Conservation (phyloP, 2,888 invertebrate species). For the Aleiodes testaceus region DNA sequence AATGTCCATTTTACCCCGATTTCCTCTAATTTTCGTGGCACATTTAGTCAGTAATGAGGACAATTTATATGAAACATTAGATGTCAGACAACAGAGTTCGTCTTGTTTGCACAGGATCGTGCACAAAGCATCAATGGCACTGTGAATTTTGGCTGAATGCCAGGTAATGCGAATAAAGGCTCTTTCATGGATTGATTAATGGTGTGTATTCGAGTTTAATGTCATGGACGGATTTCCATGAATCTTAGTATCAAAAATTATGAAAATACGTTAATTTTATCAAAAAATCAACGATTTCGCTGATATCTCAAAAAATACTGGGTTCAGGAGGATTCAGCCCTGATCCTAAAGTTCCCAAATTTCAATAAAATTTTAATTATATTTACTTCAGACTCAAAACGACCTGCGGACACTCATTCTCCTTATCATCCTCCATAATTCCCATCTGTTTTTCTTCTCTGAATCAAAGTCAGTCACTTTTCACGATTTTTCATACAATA, state of each 20-base stretch:
- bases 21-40: not conserved
- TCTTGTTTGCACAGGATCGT: not conserved
- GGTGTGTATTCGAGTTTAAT: slow-evolving; percentile 19
- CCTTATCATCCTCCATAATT: slow-evolving; percentile 56
- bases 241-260: too few species aligned
- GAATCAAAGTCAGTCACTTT: not conserved
- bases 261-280: too few species aligned
- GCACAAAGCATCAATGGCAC: not conserved
- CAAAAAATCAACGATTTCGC: too few species aligned
- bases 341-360: too few species aligned
- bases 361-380: not conserved
- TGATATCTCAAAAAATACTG: too few species aligned
- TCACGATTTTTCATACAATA: slow-evolving; percentile 3
- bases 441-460: slow-evolving; percentile 32
- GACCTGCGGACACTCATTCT: slow-evolving; percentile 57
- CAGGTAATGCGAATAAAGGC: slow-evolving; percentile 12
- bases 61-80: not conserved
- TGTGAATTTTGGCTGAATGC: slow-evolving; percentile 15
- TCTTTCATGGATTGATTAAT: slow-evolving; percentile 21
- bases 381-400: slow-evolving; percentile 32
- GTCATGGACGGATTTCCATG: slow-evolving; percentile 1
- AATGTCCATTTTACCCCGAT: too few species aligned
- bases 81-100: not conserved
- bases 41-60: not conserved
- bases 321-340: too few species aligned